Conservation (phyloP, 2,113 vertebrate genomes). For the Seriola aureovittata region DNA sequence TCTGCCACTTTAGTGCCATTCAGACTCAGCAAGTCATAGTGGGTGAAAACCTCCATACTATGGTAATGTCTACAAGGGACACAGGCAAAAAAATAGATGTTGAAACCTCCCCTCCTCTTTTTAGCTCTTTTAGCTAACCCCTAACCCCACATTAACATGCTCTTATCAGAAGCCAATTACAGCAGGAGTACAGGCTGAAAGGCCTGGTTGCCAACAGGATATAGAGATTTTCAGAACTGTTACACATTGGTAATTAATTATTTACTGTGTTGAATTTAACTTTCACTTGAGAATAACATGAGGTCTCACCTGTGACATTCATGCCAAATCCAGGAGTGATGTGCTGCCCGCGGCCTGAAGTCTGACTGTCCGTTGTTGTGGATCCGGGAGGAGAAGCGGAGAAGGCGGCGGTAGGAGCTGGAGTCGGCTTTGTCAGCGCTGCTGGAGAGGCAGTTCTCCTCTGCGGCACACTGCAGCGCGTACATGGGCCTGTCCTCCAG, state of each 20-base stretch:
- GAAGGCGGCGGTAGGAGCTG: constrained; percentile 89
- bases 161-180: background rate
- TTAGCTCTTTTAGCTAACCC: background rate
- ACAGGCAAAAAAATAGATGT: constrained; percentile 5
- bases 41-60: constrained; percentile 99
- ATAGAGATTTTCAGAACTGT: too few relatives aligned
- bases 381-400: constrained; percentile 97
- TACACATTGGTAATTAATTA: too few relatives aligned
- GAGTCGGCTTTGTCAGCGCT: constrained; percentile 80
- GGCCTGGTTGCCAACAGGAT: background rate
- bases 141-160: background rate
- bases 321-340: constrained; percentile 95
- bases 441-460: constrained; percentile 93
- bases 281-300: background rate
- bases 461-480: constrained; percentile 92
- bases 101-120: background rate
- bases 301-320: constrained; percentile 92
- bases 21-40: constrained; percentile 92
- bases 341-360: constrained; percentile 91
- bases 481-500: constrained; percentile 96
- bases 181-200: background rate
- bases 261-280: background rate
- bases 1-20: constrained; percentile 96
- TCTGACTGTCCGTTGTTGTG: constrained; percentile 95
- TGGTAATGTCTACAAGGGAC: constrained; percentile 91